Conservation (phyloP, 2,113 vertebrate species). For the Rhinogobius similis region DNA sequence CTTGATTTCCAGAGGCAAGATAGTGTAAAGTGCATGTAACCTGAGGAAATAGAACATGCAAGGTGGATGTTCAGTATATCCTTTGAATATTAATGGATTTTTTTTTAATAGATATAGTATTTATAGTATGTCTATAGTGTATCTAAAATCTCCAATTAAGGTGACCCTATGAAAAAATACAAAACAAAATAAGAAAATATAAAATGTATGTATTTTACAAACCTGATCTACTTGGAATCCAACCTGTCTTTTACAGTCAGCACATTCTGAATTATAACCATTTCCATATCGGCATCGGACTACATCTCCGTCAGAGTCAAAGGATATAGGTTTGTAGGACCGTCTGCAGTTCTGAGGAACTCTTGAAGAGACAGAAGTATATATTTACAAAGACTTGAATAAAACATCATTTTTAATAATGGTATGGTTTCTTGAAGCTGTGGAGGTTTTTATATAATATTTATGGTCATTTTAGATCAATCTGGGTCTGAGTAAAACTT, state of each 20-base stretch:
- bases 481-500: not conserved
- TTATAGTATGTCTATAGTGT: too few species aligned
- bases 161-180: too few species aligned
- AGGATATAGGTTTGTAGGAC: constrained; percentile 55
- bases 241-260: constrained; percentile 9
- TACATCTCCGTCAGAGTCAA: constrained; percentile 71
- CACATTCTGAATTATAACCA: constrained; percentile 21
- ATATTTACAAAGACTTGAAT: not conserved
- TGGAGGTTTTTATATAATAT: too few species aligned
- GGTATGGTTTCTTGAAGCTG: not conserved
- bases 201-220: not conserved
- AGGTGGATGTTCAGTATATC: not conserved
- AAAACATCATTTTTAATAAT: not conserved
- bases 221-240: constrained; percentile 68
- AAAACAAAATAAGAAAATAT: too few species aligned
- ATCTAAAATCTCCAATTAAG: too few species aligned
- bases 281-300: constrained; percentile 69
- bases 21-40: constrained; percentile 51
- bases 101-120: too few species aligned
- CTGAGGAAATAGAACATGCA: constrained; percentile 25
- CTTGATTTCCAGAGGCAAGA: not conserved
- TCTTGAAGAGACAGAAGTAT: constrained; percentile 33
- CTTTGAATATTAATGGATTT: too few species aligned
- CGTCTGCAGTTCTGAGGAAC: constrained; percentile 73
- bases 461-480: too few species aligned